Percentiles rank a stretch among this genome's conserved stretches.
phyloP scores from a whole-genome alignment of 2,113 vertebrate species.

The Melanerpes formicivorus region DNA sequence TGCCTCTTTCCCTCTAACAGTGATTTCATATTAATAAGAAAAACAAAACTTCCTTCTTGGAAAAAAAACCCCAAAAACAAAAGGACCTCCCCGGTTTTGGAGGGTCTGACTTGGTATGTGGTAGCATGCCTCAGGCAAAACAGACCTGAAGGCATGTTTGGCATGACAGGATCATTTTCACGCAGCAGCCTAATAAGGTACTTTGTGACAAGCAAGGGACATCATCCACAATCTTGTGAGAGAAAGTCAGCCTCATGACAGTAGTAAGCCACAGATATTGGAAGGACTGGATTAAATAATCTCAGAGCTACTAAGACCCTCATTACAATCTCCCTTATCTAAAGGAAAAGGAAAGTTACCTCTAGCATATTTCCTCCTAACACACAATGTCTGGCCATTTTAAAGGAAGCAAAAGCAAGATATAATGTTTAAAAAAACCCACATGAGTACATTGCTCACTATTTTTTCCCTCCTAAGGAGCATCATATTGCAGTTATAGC shows the following conservation, averaged over 20 bases:
- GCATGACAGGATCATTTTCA: not conserved
- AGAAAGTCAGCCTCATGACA: not conserved
- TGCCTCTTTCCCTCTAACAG: not conserved
- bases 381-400: fast-evolving
- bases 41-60: conserved; percentile 25
- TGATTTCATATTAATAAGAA: conserved; percentile 14
- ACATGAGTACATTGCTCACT: not conserved
- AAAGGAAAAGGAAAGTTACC: not conserved
- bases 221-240: not conserved
- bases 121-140: not conserved
- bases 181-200: not conserved
- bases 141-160: not conserved
- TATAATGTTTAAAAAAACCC: fast-evolving
- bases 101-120: not conserved
- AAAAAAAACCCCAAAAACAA: not conserved
- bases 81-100: not conserved
- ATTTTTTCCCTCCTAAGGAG: not conserved
- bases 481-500: not conserved
- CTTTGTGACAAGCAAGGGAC: not conserved
- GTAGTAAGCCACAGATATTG: not conserved
- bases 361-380: not conserved
- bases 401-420: not conserved
- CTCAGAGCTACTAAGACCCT: not conserved
- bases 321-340: not conserved
- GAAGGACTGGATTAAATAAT: not conserved